These are phyloP conservation scores for Diploptera punctata DNA, from an alignment of 2,888 invertebrate genomes.

Conservation along the genomic window DNA sequence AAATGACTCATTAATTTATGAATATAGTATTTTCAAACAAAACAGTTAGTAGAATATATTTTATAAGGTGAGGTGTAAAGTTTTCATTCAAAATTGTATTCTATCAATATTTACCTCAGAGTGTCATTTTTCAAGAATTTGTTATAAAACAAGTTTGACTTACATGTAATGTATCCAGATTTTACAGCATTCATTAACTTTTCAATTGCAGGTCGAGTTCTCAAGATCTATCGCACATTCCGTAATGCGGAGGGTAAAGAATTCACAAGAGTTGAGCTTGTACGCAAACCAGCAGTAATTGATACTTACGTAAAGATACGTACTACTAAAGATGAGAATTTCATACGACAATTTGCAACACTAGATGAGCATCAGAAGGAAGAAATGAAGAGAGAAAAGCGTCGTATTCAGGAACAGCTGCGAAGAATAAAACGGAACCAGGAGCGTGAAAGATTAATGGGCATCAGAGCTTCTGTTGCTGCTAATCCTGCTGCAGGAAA, in stretches of 20 bases:
- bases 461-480: slow-evolving; percentile 46
- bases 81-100: too few species aligned
- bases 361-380: slow-evolving; percentile 97
- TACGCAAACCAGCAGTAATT: slow-evolving; percentile 92
- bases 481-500: not conserved
- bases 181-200: not conserved
- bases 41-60: too few species aligned
- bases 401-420: slow-evolving; percentile 94
- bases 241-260: slow-evolving; percentile 87
- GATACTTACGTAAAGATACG: slow-evolving; percentile 97
- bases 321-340: slow-evolving; percentile 93
- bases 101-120: too few species aligned
- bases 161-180: too few species aligned
- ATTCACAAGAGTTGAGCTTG: slow-evolving; percentile 90
- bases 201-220: slow-evolving; percentile 65
- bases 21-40: too few species aligned
- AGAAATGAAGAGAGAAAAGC: slow-evolving; percentile 97
- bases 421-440: slow-evolving; percentile 94
- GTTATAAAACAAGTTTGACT: too few species aligned
- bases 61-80: too few species aligned
- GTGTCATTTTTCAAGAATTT: too few species aligned
- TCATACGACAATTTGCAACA: slow-evolving; percentile 93
- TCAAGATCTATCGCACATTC: slow-evolving; percentile 94
- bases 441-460: slow-evolving; percentile 72
- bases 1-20: too few species aligned